A percentile compares a stretch with the other conserved stretches of the same genome.
Evolutionary conservation across 2,797 vertebrate genomes (phyloP).

Genomic region (Dryobates pubescens): DNA sequence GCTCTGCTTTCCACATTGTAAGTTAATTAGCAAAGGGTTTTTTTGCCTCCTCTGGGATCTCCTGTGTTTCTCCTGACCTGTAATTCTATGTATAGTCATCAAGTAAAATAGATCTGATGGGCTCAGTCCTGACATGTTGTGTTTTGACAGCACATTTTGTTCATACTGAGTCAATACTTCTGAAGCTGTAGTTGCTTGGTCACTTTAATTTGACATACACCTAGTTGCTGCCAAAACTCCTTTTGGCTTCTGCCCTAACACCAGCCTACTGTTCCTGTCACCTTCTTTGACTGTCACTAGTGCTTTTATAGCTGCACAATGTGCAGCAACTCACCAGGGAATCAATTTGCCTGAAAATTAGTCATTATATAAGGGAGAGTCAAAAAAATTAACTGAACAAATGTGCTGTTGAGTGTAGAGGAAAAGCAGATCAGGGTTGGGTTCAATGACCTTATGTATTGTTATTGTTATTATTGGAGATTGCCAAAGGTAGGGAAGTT

Average conservation of each 20-base stretch:
- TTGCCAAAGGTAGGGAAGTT: not conserved
- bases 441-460: not conserved
- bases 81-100: conserved; percentile 61
- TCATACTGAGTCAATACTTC: conserved; percentile 67
- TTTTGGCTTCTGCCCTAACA: conserved; percentile 67
- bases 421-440: not conserved
- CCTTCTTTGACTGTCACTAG: conserved; percentile 54
- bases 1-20: not conserved
- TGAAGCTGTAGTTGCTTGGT: conserved; percentile 61
- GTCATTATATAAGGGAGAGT: conserved; percentile 35
- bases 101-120: conserved; percentile 48
- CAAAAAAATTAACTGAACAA: conserved; percentile 19
- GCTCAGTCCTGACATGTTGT: conserved; percentile 56
- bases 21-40: conserved; percentile 40
- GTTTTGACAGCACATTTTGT: conserved; percentile 71
- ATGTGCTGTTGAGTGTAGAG: conserved; percentile 2
- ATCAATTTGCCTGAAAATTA: conserved; percentile 53
- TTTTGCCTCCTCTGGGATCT: conserved; percentile 17
- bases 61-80: conserved; percentile 53
- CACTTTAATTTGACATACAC: conserved; percentile 61
- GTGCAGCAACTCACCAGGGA: conserved; percentile 57
- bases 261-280: conserved; percentile 64
- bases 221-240: conserved; percentile 59
- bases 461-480: not conserved
- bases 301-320: conserved; percentile 60